Percentiles rank a stretch among this genome's conserved stretches.
Evolutionary conservation across 1,140 invertebrate genomes (phyloP).

Genomic region (Drosophila suzukii): DNA sequence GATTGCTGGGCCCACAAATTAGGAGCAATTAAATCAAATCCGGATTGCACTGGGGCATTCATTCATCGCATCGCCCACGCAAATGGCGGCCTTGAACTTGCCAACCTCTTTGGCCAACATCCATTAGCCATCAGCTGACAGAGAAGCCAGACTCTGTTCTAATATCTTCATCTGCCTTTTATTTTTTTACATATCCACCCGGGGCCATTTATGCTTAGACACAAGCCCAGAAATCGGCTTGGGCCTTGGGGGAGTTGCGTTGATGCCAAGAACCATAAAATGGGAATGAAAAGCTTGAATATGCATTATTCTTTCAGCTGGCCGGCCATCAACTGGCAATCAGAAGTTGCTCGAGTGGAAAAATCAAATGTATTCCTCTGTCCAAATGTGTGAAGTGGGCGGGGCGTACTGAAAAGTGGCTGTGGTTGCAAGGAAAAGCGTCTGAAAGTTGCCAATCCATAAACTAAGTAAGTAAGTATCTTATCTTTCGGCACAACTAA

Average conservation of each 20-base stretch:
- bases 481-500: too few species aligned
- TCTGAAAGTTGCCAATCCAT: slow-evolving; percentile 7
- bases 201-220: slow-evolving; percentile 38
- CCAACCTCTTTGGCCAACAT: background rate
- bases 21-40: slow-evolving; percentile 58
- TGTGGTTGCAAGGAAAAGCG: slow-evolving; percentile 12
- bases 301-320: slow-evolving; percentile 46
- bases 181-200: slow-evolving; percentile 27
- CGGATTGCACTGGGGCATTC: slow-evolving; percentile 19
- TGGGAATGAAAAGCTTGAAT: slow-evolving; percentile 41
- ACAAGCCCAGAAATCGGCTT: slow-evolving; percentile 19
- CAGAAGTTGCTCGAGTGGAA: slow-evolving; percentile 49
- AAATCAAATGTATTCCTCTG: slow-evolving; percentile 37
- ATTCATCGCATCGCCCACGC: slow-evolving; percentile 1
- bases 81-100: slow-evolving; percentile 58
- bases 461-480: too few species aligned
- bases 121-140: slow-evolving; percentile 32
- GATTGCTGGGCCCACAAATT: slow-evolving; percentile 50
- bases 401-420: slow-evolving; percentile 9
- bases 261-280: slow-evolving; percentile 13
- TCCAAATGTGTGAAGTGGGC: slow-evolving; percentile 16
- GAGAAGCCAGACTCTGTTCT: slow-evolving; percentile 17
- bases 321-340: slow-evolving; percentile 40
- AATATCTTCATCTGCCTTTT: slow-evolving; percentile 34
- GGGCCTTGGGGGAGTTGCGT: slow-evolving; percentile 36